phyloP scores from a whole-genome alignment of 2,113 vertebrate species.

The Hippolais icterina region DNA sequence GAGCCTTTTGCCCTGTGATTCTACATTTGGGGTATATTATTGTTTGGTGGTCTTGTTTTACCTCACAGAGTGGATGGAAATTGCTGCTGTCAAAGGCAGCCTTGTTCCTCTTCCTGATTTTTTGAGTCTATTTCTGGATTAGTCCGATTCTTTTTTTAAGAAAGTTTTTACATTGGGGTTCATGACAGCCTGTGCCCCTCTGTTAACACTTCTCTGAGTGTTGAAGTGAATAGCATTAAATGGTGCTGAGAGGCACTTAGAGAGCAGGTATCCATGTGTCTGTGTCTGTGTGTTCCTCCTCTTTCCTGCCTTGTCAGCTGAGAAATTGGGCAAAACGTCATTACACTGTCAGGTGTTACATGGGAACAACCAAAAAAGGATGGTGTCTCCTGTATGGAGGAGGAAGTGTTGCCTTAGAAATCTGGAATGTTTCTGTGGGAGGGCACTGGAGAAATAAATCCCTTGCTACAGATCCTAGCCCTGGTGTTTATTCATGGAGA shows the following conservation, averaged over 20 bases:
- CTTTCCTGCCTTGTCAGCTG: neutral
- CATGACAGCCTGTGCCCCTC: neutral
- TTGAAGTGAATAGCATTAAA: neutral
- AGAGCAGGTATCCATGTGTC: neutral
- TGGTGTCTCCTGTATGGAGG: neutral
- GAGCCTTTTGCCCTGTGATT: neutral
- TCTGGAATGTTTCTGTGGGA: neutral
- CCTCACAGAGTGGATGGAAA: neutral
- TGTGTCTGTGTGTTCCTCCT: neutral
- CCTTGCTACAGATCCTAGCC: neutral
- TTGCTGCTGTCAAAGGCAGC: neutral
- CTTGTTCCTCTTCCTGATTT: neutral
- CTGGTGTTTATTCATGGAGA: neutral
- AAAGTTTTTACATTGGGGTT: neutral
- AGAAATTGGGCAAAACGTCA: neutral
- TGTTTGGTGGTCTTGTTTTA: slow-evolving; percentile 5
- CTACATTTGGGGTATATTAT: neutral
- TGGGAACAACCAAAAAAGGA: neutral
- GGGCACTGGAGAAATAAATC: neutral
- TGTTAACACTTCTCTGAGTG: neutral
- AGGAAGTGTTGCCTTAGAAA: neutral
- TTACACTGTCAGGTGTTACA: neutral
- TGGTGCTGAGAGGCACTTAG: neutral
- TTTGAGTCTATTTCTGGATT: neutral
- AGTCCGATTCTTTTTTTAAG: neutral